Evolutionary conservation across 2,797 vertebrate genomes (phyloP), one percentile per base, ranked within the genome.

Genomic region (Pseudopleuronectes americanus): DNA sequence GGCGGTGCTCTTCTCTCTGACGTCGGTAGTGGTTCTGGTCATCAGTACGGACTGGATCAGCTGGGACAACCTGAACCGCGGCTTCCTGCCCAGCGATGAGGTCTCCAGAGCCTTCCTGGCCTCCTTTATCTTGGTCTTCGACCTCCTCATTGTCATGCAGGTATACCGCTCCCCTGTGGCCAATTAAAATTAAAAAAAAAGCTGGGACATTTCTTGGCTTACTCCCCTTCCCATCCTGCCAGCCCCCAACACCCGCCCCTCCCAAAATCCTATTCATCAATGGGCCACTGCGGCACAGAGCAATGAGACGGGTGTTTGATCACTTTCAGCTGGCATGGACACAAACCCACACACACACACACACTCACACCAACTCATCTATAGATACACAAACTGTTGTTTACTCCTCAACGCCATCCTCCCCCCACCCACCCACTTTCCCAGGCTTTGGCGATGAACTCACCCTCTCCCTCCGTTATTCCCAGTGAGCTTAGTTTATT

Each of bases 121-220:
- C 88, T 99, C 98, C 83, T 99, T 99, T 93, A 97, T 99, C 92
- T 92, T 99, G 90, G 97, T 99, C 80, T 98, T 99, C 94, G 98
- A 99, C 95, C 97, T 99, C 84, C 96, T 99, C 85, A 99, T 99
- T 92, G 94, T 99, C 89, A 99, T 99, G 98, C 97, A 99, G 97
- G 98, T 99, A 95, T 57, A 63, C 68, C 13, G 16, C 68, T 90
- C 88, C 81, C 92, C 31, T 28, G 86, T 84, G 90, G 83, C 92
- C 86, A 92, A 92, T 93, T 92, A 90, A 88, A 90, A 84, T 64
- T 64, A 63, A 64, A 21, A 6, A 6, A 19, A 12, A 57, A 71
- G 75, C 79, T 49, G 64, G 87, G 81, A 83, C 56, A 38, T 83
- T 61, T 90, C 83, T 86, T 86, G 89, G 87, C 85, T 84, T 72